A percentile compares a stretch with the other conserved stretches of the same genome.
Evolutionary conservation across 2,113 vertebrate species (phyloP).

Genomic region (Pluvianellus socialis): DNA sequence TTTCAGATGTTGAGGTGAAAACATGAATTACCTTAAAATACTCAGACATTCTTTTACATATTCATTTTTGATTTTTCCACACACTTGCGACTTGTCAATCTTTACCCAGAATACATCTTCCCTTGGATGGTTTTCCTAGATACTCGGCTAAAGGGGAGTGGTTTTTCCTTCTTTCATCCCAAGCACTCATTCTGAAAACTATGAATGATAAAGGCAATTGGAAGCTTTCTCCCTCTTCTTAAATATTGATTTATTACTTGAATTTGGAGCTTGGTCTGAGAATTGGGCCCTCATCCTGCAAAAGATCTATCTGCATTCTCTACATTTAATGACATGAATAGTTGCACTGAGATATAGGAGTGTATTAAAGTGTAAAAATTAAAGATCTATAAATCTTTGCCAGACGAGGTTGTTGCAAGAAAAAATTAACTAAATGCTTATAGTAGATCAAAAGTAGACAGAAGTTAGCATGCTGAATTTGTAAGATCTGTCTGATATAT

Average conservation of each 20-base stretch:
- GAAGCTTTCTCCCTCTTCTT: background rate
- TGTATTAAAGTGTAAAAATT: background rate
- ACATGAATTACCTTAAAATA: constrained; percentile 9
- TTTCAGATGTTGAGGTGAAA: constrained; percentile 6
- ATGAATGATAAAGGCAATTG: background rate
- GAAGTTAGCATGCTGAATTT: background rate
- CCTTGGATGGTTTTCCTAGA: background rate
- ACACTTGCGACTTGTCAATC: background rate
- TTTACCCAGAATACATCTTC: background rate
- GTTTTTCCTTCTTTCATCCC: background rate
- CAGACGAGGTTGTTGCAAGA: background rate
- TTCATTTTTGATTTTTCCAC: background rate
- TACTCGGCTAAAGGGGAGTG: background rate
- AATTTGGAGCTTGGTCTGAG: background rate
- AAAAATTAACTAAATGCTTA: background rate
- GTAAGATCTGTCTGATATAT: background rate
- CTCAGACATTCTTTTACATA: background rate
- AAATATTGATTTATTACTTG: background rate
- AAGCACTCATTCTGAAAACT: background rate
- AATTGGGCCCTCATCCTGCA: background rate
- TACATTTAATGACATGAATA: background rate
- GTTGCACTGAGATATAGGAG: background rate
- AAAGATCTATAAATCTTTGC: constrained; percentile 1
- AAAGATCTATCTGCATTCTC: background rate
- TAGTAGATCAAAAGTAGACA: background rate